Conservation (phyloP, 1,140 invertebrate species). For the Coelopa frigida region DNA sequence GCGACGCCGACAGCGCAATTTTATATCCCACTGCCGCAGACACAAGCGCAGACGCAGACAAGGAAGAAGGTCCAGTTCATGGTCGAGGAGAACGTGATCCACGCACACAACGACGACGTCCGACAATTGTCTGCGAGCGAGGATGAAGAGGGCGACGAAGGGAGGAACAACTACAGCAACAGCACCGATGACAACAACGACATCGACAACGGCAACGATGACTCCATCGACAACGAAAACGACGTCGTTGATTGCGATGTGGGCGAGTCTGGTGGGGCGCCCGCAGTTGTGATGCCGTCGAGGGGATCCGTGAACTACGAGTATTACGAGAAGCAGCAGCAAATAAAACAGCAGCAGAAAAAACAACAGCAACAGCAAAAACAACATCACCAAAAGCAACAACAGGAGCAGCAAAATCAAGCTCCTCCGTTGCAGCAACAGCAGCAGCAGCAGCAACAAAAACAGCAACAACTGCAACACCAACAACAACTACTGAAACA, state of each 20-base stretch:
- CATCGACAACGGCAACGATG: conserved; percentile 1
- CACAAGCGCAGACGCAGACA: too few species aligned
- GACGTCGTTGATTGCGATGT: neutral
- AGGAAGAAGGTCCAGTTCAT: conserved; percentile 56
- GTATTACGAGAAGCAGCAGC: conserved; percentile 31
- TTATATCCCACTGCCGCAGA: conserved; percentile 56
- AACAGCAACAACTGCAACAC: conserved; percentile 5
- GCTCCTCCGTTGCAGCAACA: too few species aligned
- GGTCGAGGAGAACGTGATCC: conserved; percentile 49
- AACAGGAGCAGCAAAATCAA: neutral
- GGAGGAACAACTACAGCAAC: neutral
- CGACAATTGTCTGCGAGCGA: neutral
- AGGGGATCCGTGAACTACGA: conserved; percentile 24
- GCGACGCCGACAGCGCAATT: conserved; percentile 53
- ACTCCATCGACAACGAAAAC: neutral
- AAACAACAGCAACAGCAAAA: neutral
- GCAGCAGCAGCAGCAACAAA: conserved; percentile 1
- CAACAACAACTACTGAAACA: conserved; percentile 8
- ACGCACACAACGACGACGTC: conserved; percentile 1
- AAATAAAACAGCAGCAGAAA: conserved; percentile 10
- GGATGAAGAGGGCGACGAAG: conserved; percentile 1
- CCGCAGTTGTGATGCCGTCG: conserved; percentile 5
- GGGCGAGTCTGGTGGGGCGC: too few species aligned
- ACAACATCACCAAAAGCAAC: conserved; percentile 2
- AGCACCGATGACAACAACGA: neutral